These are phyloP conservation scores for Phaedon cochleariae DNA, from an alignment of 2,888 invertebrate genomes.

Conservation along the genomic window DNA sequence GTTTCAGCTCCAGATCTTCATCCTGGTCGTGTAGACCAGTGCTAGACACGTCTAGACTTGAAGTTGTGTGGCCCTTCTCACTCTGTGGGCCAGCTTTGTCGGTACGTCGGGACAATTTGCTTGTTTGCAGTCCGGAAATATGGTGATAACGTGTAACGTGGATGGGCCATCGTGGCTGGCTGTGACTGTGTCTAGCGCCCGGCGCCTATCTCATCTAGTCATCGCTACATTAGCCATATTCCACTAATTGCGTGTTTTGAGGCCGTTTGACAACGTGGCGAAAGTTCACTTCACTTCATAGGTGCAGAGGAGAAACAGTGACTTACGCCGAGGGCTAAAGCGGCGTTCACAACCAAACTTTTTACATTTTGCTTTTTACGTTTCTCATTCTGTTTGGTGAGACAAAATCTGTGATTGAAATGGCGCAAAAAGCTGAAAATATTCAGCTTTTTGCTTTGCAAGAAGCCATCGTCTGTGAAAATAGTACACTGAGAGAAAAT, in stretches of 20 bases:
- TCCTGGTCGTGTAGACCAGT: no score
- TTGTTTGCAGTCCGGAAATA: conserved; percentile 47
- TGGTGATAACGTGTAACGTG: conserved; percentile 40
- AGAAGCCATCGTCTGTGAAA: no score
- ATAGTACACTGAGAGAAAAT: no score
- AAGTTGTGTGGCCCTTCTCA: neutral
- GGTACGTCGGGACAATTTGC: conserved; percentile 45
- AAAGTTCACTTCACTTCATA: conserved; percentile 10
- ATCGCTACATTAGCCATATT: conserved; percentile 48
- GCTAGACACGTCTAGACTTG: neutral
- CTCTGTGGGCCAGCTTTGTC: conserved; percentile 35
- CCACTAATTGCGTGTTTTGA: conserved; percentile 51
- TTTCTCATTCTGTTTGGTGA: no score
- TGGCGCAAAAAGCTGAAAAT: no score
- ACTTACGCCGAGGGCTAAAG: no score
- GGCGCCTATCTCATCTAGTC: conserved; percentile 38
- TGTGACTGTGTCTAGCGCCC: conserved; percentile 23
- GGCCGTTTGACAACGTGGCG: conserved; percentile 44
- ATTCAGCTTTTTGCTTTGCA: no score
- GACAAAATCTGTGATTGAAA: no score
- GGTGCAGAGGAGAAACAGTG: no score
- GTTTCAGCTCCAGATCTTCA: no score
- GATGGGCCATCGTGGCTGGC: neutral
- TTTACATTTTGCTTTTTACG: no score
- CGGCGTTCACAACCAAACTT: no score